Conservation (phyloP, 2,797 vertebrate genomes). For the Chelmon rostratus region DNA sequence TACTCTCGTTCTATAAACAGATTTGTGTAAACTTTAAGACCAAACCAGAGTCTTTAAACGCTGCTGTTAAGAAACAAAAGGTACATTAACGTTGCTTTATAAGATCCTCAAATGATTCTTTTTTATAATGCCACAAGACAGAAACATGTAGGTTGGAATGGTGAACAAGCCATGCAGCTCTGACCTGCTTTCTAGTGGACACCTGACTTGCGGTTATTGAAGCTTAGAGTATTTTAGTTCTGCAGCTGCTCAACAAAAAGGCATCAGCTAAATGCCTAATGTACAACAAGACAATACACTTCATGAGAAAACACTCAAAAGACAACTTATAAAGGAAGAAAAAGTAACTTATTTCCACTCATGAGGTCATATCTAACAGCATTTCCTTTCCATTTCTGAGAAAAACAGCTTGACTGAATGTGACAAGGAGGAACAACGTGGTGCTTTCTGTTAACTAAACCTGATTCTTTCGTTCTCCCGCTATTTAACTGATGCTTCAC, state of each 20-base stretch:
- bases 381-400: slow-evolving; percentile 43
- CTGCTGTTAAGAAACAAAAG: background rate
- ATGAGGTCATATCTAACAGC: background rate
- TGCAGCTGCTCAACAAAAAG: background rate
- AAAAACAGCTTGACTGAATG: background rate
- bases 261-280: background rate
- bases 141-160: background rate
- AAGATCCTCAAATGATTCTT: background rate
- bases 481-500: slow-evolving; percentile 8
- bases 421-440: background rate
- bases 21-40: background rate
- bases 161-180: background rate
- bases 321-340: too few relatives aligned
- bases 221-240: background rate
- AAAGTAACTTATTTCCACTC: slow-evolving; percentile 19
- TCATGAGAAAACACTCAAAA: background rate
- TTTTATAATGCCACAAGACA: background rate
- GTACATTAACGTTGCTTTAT: background rate
- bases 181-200: background rate
- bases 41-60: slow-evolving; percentile 5
- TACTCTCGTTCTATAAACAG: background rate
- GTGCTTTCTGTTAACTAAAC: slow-evolving; percentile 16
- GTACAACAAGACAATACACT: background rate
- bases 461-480: background rate
- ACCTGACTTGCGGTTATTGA: slow-evolving; percentile 7